phyloP scores from a whole-genome alignment of 2,113 vertebrate species.

The Rhinolophus sinicus region DNA sequence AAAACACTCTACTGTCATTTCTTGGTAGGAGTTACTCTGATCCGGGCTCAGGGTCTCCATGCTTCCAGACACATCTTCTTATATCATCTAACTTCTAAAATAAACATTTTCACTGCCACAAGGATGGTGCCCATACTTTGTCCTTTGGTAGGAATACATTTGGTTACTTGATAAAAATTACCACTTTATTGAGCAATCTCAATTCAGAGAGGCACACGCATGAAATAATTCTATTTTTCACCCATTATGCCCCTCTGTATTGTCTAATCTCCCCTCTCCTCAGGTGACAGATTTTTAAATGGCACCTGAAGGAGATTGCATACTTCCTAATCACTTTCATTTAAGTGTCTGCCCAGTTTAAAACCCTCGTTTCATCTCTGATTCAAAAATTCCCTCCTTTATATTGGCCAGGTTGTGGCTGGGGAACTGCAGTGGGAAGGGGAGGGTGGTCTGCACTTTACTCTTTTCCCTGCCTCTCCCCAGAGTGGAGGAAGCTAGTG shows the following conservation, averaged over 20 bases:
- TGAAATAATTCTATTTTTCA: neutral
- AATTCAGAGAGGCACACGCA: neutral
- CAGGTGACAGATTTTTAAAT: neutral
- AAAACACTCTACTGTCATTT: neutral
- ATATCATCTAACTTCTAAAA: neutral
- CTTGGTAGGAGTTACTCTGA: neutral
- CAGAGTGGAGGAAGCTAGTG: neutral
- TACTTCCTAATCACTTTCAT: neutral
- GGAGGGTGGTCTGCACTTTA: neutral
- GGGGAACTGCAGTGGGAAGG: neutral
- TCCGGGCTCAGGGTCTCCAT: neutral
- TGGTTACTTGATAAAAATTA: neutral
- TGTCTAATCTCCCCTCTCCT: neutral
- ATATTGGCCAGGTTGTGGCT: neutral
- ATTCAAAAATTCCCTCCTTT: neutral
- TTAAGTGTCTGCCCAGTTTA: neutral
- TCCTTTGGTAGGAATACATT: neutral
- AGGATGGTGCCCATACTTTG: neutral
- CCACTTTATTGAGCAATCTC: neutral
- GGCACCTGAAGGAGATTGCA: neutral
- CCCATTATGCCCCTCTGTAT: neutral
- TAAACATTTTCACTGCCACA: neutral
- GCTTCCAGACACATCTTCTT: neutral
- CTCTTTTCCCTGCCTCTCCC: neutral
- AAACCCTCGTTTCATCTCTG: neutral